Percentiles rank a stretch among this genome's conserved stretches.
Evolutionary conservation across 2,888 invertebrate species (phyloP).

Genomic region (Sesia apiformis): DNA sequence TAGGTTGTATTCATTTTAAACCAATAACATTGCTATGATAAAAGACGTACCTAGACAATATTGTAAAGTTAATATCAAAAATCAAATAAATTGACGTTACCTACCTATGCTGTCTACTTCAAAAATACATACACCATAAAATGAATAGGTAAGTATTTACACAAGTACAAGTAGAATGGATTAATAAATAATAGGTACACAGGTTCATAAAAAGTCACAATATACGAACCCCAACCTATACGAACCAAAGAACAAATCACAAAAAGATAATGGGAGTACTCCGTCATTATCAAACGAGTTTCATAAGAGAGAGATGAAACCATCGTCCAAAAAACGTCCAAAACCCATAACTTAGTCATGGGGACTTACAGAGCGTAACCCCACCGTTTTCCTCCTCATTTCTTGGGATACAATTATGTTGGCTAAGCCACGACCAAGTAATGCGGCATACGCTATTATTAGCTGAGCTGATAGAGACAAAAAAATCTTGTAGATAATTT

Average conservation of each 20-base stretch:
- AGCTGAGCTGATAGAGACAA: constrained; percentile 27
- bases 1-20: too few relatives aligned
- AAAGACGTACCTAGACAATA: too few relatives aligned
- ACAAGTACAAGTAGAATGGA: too few relatives aligned
- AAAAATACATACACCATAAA: too few relatives aligned
- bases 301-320: constrained; percentile 24
- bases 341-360: constrained; percentile 54
- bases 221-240: constrained; percentile 8
- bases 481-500: constrained; percentile 19
- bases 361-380: constrained; percentile 51
- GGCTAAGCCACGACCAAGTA: constrained; percentile 15
- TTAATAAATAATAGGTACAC: background rate
- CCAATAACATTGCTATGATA: too few relatives aligned
- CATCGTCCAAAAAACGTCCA: constrained; percentile 9
- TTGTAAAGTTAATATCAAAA: too few relatives aligned
- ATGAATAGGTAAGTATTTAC: too few relatives aligned
- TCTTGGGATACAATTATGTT: constrained; percentile 64
- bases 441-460: constrained; percentile 1
- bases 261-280: constrained; percentile 50
- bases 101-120: too few relatives aligned
- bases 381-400: constrained; percentile 52
- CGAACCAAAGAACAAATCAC: constrained; percentile 14
- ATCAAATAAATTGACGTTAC: too few relatives aligned
- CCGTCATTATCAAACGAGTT: constrained; percentile 23
- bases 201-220: background rate